Evolutionary conservation across 2,113 vertebrate genomes (phyloP).

Genomic region (Indicator maculatus): DNA sequence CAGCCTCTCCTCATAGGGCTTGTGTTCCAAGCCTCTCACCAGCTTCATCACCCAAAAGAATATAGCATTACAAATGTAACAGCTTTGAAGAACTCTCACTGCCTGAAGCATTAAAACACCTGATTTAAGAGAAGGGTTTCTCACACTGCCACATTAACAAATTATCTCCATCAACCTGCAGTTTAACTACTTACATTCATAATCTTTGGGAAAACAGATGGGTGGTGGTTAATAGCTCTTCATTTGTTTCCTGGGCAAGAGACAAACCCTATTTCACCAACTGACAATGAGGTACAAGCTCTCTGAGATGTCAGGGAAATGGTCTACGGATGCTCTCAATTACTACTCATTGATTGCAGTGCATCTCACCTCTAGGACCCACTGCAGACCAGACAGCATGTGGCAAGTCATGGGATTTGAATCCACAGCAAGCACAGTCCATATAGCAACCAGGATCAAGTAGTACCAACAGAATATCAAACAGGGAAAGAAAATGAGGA

Average conservation of each 20-base stretch:
- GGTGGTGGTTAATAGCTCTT: neutral
- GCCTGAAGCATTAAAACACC: neutral
- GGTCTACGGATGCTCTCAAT: neutral
- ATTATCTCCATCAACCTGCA: neutral
- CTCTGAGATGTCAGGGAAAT: accelerated
- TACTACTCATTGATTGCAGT: neutral
- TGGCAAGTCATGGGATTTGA: neutral
- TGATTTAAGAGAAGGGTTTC: neutral
- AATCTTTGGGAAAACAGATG: neutral
- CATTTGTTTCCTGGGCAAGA: neutral
- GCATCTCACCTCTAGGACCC: neutral
- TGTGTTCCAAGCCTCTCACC: no score
- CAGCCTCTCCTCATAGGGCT: no score
- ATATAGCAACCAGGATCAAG: neutral
- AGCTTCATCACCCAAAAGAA: neutral
- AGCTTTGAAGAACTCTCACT: neutral
- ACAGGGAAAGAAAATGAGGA: neutral
- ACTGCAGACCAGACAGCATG: neutral
- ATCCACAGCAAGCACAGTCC: neutral
- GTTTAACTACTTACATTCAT: neutral
- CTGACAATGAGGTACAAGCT: neutral
- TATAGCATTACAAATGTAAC: neutral
- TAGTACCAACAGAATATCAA: neutral
- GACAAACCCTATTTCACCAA: neutral
- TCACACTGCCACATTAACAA: neutral